Percentiles rank a stretch among this genome's conserved stretches.
phyloP scores from a whole-genome alignment of 2,113 vertebrate genomes.

The Nematolebias whitei region DNA sequence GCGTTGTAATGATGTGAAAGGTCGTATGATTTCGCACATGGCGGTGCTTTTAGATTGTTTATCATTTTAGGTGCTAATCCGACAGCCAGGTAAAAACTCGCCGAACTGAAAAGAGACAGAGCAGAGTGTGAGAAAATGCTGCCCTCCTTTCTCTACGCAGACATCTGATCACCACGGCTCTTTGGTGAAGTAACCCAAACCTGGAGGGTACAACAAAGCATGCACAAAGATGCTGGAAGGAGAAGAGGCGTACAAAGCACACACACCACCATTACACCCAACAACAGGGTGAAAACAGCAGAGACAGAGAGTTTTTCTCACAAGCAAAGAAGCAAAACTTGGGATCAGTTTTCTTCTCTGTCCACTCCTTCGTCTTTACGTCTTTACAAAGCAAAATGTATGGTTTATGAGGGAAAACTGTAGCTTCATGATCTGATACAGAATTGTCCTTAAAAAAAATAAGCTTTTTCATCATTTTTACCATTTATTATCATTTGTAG shows the following conservation, averaged over 20 bases:
- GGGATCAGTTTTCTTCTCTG: slow-evolving; percentile 8
- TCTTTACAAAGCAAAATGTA: slow-evolving; percentile 59
- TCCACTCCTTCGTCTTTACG: slow-evolving; percentile 10
- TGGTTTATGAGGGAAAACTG: not conserved
- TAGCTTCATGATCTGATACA: too few species aligned
- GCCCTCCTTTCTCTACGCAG: slow-evolving; percentile 68
- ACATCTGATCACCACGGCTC: slow-evolving; percentile 69
- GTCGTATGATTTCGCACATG: slow-evolving; percentile 21
- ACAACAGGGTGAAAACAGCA: slow-evolving; percentile 24
- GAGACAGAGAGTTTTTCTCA: slow-evolving; percentile 24
- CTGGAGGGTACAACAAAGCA: slow-evolving; percentile 75
- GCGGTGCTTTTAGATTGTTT: slow-evolving; percentile 7
- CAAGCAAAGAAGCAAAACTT: slow-evolving; percentile 16
- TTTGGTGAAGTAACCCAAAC: slow-evolving; percentile 70
- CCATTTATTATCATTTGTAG: too few species aligned
- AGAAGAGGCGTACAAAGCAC: slow-evolving; percentile 23
- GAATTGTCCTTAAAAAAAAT: too few species aligned
- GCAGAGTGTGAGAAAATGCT: slow-evolving; percentile 77
- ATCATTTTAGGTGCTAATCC: slow-evolving; percentile 39
- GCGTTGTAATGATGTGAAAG: too few species aligned
- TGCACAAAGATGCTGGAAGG: slow-evolving; percentile 65
- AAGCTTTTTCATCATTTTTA: too few species aligned
- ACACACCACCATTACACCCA: slow-evolving; percentile 39
- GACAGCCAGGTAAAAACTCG: slow-evolving; percentile 46
- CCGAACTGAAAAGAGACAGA: slow-evolving; percentile 45